Evolutionary conservation across 2,797 vertebrate genomes (phyloP), one percentile per base, ranked within the genome.

Genomic region (Synanceia verrucosa): DNA sequence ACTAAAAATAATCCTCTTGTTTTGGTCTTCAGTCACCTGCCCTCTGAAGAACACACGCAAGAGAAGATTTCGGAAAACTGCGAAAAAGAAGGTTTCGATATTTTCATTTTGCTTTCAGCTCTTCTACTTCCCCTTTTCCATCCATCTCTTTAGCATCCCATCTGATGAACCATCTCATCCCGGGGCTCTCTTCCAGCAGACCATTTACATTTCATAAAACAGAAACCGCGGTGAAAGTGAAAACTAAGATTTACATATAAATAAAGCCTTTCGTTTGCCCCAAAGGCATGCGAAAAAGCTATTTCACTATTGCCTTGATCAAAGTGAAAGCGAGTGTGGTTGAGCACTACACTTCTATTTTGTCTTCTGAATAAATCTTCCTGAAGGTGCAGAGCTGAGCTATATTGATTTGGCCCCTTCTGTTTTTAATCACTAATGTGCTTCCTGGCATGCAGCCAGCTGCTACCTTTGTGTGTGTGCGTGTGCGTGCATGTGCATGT

Each of bases 31-130:
- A 99, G 98, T 98, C 78, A 97, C 96, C 51, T 95, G 93, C 73
- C 97, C 97, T 41, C 88, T 99, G 89, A 97, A 97, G 93, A 98
- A 99, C 59, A 97, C 97, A 4, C 94, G 96, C 76, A 98, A 98
- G 88, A 96, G 95, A 77, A 93, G 97, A 33, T 98, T 99, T 92
- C 91, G 94, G 79, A 98, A 98, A 91, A 96, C 93, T 4, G 96
- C 93, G 0, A 96, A 99, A 88, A 99, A 97, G 88, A 97, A 99
- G 96, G 97, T 95, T 91, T 62, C 52, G 53, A 28, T 65, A 56
- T 81, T 71, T 89, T 80, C 12, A 62, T 67, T 85, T 79, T 36
- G 53, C 46, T 29, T 55, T 52, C n/a, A 58, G 43, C 26, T 0
- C 59, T 26, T 33, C 63, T n/a, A n/a, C 41, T 28, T 55, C 57